These are phyloP conservation scores for Sphaerodactylus townsendi DNA, from an alignment of 2,113 vertebrate species.

Conservation along the genomic window DNA sequence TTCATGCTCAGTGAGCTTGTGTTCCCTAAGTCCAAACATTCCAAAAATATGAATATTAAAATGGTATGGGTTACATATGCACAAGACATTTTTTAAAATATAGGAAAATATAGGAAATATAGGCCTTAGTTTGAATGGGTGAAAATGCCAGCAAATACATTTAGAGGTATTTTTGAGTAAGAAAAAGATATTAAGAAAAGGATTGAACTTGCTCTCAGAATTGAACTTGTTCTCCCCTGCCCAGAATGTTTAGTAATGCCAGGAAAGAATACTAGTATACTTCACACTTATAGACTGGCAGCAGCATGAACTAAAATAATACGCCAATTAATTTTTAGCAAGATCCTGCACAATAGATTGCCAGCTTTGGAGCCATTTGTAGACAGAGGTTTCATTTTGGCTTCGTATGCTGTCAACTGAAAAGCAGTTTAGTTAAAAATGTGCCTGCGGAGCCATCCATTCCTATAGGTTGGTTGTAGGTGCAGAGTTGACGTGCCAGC, in stretches of 20 bases:
- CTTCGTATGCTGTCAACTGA: neutral
- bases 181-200: neutral
- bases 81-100: no score
- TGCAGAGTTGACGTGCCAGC: no score
- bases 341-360: neutral
- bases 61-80: no score
- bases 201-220: neutral
- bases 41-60: no score
- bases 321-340: neutral
- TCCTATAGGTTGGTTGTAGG: no score
- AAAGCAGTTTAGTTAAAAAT: neutral
- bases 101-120: no score
- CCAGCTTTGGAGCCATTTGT: neutral
- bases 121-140: no score
- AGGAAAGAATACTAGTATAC: neutral
- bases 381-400: neutral
- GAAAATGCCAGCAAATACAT: no score
- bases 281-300: neutral
- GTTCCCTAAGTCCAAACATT: no score
- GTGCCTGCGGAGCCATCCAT: no score
- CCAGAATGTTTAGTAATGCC: neutral
- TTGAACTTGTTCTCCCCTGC: no score
- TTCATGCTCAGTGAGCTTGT: no score
- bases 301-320: slow-evolving; percentile 16
- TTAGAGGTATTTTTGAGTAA: neutral